Conservation (phyloP, 1,140 invertebrate species). For the Drosophila rufa region DNA sequence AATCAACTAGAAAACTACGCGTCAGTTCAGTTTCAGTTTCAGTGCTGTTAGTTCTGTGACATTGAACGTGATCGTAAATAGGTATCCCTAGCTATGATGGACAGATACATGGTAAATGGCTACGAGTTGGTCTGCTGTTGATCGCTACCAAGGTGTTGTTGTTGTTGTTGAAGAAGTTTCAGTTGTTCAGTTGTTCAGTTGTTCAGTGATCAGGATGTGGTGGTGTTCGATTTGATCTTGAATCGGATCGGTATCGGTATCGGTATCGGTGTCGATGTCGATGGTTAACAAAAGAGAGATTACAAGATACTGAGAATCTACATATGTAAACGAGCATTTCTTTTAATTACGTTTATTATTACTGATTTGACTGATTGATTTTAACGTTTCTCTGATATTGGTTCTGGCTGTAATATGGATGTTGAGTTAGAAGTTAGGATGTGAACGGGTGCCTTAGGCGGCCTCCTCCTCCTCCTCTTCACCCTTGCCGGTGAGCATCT, state of each 20-base stretch:
- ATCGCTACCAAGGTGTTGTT: conserved; percentile 68
- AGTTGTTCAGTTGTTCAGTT: conserved; percentile 51
- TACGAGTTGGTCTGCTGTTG: conserved; percentile 45
- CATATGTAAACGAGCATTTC: conserved; percentile 84
- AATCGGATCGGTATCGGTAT: conserved; percentile 19
- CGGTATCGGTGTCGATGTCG: conserved; percentile 44
- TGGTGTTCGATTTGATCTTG: conserved; percentile 22
- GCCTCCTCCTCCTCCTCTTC: conserved; percentile 92
- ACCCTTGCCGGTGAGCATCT: conserved; percentile 93
- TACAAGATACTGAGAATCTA: conserved; percentile 82
- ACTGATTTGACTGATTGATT: conserved; percentile 76
- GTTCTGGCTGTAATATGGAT: conserved; percentile 71
- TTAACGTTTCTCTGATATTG: conserved; percentile 65
- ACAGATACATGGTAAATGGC: conserved; percentile 59
- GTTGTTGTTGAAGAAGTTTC: conserved; percentile 76
- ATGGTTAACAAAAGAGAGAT: conserved; percentile 74
- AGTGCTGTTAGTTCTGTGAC: conserved; percentile 56
- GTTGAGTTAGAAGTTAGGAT: conserved; percentile 84
- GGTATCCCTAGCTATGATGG: conserved; percentile 70
- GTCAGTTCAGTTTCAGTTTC: conserved; percentile 56
- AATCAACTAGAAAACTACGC: conserved; percentile 82
- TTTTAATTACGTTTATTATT: conserved; percentile 85
- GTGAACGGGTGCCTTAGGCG: conserved; percentile 77
- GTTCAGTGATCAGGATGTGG: conserved; percentile 37
- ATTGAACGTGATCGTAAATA: conserved; percentile 59